Conservation (phyloP, 2,888 invertebrate genomes). For the Cremastinae sp. region DNA sequence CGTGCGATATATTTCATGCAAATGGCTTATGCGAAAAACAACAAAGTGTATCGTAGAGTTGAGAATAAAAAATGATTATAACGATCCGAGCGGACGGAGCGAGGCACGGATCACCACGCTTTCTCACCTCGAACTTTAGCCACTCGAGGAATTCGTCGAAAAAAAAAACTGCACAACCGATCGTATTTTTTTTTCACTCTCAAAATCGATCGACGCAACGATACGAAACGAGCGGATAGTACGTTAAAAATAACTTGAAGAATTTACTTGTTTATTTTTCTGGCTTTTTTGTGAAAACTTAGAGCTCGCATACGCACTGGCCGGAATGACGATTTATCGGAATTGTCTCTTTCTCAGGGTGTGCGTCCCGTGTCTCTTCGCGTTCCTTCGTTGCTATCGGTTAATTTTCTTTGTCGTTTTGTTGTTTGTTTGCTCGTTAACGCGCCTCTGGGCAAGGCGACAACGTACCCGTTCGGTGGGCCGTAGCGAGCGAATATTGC, state of each 20-base stretch:
- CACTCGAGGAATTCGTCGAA: neutral
- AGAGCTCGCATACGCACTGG: conserved; percentile 2
- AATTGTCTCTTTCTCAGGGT: neutral
- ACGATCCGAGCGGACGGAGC: neutral
- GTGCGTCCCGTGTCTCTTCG: neutral
- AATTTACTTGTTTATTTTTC: neutral
- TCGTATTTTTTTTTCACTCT: no score
- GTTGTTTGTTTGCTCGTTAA: neutral
- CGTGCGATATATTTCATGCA: neutral
- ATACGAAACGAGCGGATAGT: no score
- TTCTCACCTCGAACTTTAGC: conserved; percentile 10
- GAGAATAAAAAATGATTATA: neutral
- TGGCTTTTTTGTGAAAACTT: neutral
- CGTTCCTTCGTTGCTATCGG: conserved; percentile 29
- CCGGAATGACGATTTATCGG: neutral
- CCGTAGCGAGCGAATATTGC: conserved; percentile 52
- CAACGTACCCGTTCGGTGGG: conserved; percentile 37
- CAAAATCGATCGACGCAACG: no score
- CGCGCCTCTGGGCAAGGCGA: conserved; percentile 39
- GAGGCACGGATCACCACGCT: conserved; percentile 14
- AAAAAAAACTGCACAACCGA: neutral
- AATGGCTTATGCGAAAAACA: neutral
- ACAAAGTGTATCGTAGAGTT: neutral
- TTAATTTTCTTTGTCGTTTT: conserved; percentile 8
- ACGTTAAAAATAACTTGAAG: no score